Base-by-base conservation (phyloP, 2,888 invertebrate species). In the Lasioglossum marginatum region DNA sequence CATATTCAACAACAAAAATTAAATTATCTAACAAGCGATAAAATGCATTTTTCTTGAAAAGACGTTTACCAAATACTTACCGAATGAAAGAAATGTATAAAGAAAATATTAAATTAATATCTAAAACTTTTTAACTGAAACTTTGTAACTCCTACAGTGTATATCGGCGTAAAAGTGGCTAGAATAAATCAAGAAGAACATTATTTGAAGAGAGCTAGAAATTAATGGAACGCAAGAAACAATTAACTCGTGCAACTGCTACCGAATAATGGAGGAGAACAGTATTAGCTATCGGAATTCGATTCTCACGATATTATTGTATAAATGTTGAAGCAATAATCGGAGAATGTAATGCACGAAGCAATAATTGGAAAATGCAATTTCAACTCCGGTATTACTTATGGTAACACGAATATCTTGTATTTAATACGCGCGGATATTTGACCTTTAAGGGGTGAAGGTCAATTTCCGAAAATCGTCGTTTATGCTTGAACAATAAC, bases 181-280 rank as follows among this genome's bases (percentile, higher is more conserved):
- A 10, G n/a, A 52, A 52, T 52, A 52, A 52, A 52, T 52, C n/a
- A 52, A n/a, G 23, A 52, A n/a, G 23, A 52, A 52, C 52, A 52
- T n/a, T 52, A 52, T n/a, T n/a, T 52, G 52, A 23, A 52, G 52
- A n/a, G 23, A n/a, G 52, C 52, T n/a, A 52, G 52, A 52, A n/a
- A 52, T 31, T 48, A 52, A 87, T 85, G 52, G 43, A 76, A 23
- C 52, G n/a, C 52, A 77, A 34, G 43, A 77, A 57, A 31, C 16
- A 31, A 48, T 81, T 27, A 23, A 5, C 27, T 48, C 40, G 71
- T 43, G 16, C n/a, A n/a, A 52, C 45, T n/a, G 45, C 34, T 52
- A 75, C 72, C 45, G 12, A 37, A 71, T 57, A 27, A 68, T 37
- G 23, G 5, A 31, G 23, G 14, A 19, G 31, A 5, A 63, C 63